Conservation (phyloP, 1,140 invertebrate species). For the Caerostris extrusa region DNA sequence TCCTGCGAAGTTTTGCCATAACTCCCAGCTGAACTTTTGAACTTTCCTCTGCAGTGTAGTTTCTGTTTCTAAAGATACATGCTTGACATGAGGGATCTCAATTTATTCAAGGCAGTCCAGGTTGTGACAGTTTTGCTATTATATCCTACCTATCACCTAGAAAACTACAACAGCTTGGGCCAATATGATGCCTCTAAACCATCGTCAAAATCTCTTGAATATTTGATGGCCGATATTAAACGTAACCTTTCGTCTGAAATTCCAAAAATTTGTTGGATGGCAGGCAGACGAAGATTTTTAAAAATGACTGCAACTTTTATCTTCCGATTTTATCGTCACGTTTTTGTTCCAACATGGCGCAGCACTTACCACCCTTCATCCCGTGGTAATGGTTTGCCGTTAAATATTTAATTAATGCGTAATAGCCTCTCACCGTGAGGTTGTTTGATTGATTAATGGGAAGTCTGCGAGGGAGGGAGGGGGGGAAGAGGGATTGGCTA, state of each 20-base stretch:
- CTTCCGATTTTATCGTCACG: constrained; percentile 29
- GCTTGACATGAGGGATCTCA: not conserved
- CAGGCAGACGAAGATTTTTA: not conserved
- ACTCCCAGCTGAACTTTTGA: too few species aligned
- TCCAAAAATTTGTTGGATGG: not conserved
- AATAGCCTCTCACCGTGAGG: constrained; percentile 43
- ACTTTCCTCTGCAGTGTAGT: too few species aligned
- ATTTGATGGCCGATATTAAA: constrained; percentile 34
- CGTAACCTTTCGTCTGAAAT: not conserved
- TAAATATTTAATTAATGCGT: constrained; percentile 72
- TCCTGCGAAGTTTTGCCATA: too few species aligned
- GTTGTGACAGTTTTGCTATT: not conserved
- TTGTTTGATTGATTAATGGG: constrained; percentile 62
- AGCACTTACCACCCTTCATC: not conserved
- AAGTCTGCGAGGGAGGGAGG: not conserved
- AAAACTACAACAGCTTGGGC: constrained; percentile 24
- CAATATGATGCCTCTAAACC: not conserved
- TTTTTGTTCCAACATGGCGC: constrained; percentile 14
- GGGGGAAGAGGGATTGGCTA: not conserved
- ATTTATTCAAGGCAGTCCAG: not conserved
- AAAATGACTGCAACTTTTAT: constrained; percentile 38
- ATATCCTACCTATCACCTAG: not conserved
- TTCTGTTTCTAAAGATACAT: too few species aligned
- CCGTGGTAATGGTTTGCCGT: constrained; percentile 40
- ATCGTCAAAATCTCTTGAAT: not conserved